Conservation (phyloP, 2,888 invertebrate species). For the Autographa gamma region DNA sequence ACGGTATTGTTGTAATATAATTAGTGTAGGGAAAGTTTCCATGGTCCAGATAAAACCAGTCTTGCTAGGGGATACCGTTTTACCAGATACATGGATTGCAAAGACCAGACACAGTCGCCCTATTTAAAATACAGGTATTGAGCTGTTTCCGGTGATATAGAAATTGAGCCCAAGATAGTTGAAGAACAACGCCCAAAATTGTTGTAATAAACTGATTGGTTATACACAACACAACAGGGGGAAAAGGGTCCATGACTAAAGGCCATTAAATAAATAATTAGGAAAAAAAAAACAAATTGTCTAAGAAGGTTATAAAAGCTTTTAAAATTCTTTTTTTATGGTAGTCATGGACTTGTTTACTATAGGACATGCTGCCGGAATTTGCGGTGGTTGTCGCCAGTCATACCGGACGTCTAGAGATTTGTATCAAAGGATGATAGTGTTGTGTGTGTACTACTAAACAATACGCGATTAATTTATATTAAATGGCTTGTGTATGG, state of each 20-base stretch:
- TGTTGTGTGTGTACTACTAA: background rate
- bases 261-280: no score
- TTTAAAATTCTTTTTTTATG: no score
- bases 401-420: slow-evolving; percentile 1
- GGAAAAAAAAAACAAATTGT: no score
- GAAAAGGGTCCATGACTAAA: no score
- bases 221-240: no score
- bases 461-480: background rate
- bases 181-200: background rate
- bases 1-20: background rate
- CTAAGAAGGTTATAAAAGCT: no score
- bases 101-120: background rate
- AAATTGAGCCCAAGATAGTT: background rate
- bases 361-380: background rate
- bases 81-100: background rate
- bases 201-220: background rate
- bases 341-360: background rate
- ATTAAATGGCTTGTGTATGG: background rate
- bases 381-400: background rate
- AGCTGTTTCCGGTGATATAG: background rate
- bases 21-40: background rate
- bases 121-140: slow-evolving; percentile 1
- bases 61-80: background rate
- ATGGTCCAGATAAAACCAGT: slow-evolving; percentile 4
- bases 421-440: background rate